These are phyloP conservation scores for Trachymyrmex cornetzi DNA, from an alignment of 1,140 invertebrate species.

Conservation along the genomic window DNA sequence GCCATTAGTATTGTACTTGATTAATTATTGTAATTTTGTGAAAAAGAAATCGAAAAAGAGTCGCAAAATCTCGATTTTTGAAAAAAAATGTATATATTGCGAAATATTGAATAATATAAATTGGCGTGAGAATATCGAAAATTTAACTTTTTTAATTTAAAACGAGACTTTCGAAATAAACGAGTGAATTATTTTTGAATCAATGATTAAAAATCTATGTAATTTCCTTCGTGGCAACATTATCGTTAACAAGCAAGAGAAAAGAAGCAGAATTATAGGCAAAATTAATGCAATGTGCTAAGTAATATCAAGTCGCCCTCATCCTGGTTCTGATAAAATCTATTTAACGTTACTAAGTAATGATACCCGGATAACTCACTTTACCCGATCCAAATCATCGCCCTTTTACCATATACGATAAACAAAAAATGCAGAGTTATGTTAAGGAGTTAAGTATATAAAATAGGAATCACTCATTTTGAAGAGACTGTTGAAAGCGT, in stretches of 20 bases:
- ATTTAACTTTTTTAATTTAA: background rate
- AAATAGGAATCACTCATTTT: background rate
- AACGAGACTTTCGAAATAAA: background rate
- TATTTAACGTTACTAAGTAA: background rate
- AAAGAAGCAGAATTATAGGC: background rate
- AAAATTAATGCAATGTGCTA: background rate
- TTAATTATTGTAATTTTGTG: too few relatives aligned
- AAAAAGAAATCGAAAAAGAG: background rate
- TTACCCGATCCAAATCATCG: background rate
- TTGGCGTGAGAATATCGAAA: background rate
- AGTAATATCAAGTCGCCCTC: background rate
- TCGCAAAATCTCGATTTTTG: too few relatives aligned
- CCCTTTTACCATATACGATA: too few relatives aligned
- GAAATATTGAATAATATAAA: background rate
- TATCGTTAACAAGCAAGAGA: background rate
- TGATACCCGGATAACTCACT: constrained; percentile 10
- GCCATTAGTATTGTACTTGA: too few relatives aligned
- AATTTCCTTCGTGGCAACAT: background rate
- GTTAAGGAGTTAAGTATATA: background rate
- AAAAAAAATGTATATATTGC: background rate
- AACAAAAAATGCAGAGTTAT: background rate
- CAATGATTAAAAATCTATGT: background rate
- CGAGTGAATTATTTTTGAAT: background rate
- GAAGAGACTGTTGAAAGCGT: background rate
- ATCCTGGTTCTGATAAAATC: background rate